Evolutionary conservation across 2,888 invertebrate genomes (phyloP), one percentile per base, ranked within the genome.

Genomic region (Atrina japonica): DNA sequence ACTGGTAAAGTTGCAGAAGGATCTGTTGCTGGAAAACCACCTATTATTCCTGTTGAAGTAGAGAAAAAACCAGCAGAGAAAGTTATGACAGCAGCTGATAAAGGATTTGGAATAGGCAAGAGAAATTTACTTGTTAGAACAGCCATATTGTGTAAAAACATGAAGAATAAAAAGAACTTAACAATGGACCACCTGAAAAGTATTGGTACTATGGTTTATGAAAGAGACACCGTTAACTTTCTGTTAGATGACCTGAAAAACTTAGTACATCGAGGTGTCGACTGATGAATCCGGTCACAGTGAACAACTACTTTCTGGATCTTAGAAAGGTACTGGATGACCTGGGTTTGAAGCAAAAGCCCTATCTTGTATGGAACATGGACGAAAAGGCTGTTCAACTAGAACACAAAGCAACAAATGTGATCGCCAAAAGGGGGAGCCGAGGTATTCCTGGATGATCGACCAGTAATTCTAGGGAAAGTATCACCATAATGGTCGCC

Each of bases 351-450:
- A n/a, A n/a, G n/a, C n/a, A 56, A 7, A 41, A 70, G 43, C 64
- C 50, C 18, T 25, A 58, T 9, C 27, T 27, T 3, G 49, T 66
- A 3, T 66, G 58, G 66, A 58, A 66, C 18, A 25, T 25, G 25
- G 58, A 69, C 45, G 69, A 69, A 27, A 64, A n/a, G 1, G 47
- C 23, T 7, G 21, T 53, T 1, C 63, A 47, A n/a, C 41, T 56
- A 30, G 56, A 69, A 35, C 69, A 63, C 18, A 41, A 56, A 23
- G 49, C 56, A 14, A 49, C 27, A 2, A 30, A 27, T 16, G 69
- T 61, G 1, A 14, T 25, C 29, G 41, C 61, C 50, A 58, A 40
- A 27, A 61, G 47, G 25, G 50, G 56, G 27, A 21, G 43, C 23
- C 40, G 49, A 35, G 16, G 9, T 5, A 25, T 58, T 30, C 45